Evolutionary conservation across 2,113 vertebrate genomes (phyloP).

Genomic region (Eidolon helvum): DNA sequence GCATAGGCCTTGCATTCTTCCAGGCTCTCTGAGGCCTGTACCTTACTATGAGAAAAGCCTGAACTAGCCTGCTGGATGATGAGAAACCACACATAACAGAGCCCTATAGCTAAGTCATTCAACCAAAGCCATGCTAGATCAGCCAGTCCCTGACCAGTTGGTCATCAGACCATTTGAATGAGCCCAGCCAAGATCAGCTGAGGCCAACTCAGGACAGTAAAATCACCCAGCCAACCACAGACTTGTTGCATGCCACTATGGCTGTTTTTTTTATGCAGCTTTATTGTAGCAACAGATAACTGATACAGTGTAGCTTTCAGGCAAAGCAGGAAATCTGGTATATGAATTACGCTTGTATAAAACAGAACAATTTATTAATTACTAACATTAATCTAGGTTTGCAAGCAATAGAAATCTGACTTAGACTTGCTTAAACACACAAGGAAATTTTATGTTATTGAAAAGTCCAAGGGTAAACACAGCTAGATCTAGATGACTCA

Average conservation of each 20-base stretch:
- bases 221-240: neutral
- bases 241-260: neutral
- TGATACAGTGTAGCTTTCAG: neutral
- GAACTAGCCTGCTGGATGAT: neutral
- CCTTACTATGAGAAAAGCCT: neutral
- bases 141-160: neutral
- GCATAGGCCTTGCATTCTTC: neutral
- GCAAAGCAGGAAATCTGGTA: neutral
- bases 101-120: neutral
- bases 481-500: neutral
- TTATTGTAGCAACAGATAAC: neutral
- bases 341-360: neutral
- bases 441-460: neutral
- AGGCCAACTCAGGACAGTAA: neutral
- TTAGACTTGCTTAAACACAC: neutral
- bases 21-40: neutral
- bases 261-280: neutral
- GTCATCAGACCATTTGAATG: neutral
- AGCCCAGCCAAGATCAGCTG: neutral
- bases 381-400: neutral
- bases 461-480: neutral
- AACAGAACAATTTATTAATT: neutral
- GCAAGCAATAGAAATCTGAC: neutral
- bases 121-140: neutral
- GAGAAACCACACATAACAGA: neutral